A percentile compares a stretch with the other conserved stretches of the same genome.
Conservation (phyloP, 2,797 vertebrate genomes). For the Leuciscus waleckii region DNA sequence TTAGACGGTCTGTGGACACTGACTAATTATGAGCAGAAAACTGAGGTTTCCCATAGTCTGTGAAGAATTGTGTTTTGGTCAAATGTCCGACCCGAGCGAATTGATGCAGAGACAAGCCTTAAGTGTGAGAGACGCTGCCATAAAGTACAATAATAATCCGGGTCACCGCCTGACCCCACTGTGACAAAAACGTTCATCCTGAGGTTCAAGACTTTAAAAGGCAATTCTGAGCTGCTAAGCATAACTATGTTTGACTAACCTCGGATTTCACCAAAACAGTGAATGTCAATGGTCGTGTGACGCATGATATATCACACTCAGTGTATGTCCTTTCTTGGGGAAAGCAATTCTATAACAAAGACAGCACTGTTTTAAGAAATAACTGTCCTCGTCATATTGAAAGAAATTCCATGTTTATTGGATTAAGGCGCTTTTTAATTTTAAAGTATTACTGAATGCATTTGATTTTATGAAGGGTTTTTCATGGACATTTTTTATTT, state of each 20-base stretch:
- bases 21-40: constrained; percentile 58
- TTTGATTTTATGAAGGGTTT: neutral
- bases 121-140: constrained; percentile 63
- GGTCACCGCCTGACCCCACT: constrained; percentile 49
- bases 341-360: constrained; percentile 38
- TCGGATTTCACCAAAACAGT: constrained; percentile 61
- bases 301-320: constrained; percentile 69
- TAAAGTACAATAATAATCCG: constrained; percentile 62
- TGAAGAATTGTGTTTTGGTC: constrained; percentile 67
- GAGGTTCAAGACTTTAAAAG: constrained; percentile 77
- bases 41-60: constrained; percentile 42
- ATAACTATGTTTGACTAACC: constrained; percentile 71
- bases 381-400: neutral
- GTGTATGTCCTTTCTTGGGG: constrained; percentile 74
- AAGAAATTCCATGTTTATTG: neutral
- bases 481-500: neutral
- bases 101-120: constrained; percentile 61
- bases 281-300: constrained; percentile 71
- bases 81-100: constrained; percentile 71
- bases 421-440: neutral
- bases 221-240: constrained; percentile 73
- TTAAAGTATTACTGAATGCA: neutral
- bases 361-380: constrained; percentile 17
- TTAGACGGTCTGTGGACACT: constrained; percentile 57
- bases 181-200: constrained; percentile 58